Evolutionary conservation across 2,888 invertebrate species (phyloP).

Genomic region (Spodoptera exigua): DNA sequence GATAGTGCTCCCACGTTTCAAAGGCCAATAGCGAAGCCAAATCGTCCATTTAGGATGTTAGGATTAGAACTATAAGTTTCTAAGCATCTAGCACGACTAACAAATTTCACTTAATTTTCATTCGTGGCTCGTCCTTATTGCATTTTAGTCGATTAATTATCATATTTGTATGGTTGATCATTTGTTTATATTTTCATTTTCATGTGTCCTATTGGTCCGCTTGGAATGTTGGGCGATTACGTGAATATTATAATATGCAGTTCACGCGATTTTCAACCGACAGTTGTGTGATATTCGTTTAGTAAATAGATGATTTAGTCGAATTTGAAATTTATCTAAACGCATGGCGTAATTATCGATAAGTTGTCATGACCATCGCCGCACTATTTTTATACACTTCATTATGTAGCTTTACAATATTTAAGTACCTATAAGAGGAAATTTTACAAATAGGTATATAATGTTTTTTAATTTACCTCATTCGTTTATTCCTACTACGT

Average conservation of each 20-base stretch:
- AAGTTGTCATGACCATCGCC: slow-evolving; percentile 69
- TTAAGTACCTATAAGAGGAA: slow-evolving; percentile 63
- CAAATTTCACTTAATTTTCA: slow-evolving; percentile 50
- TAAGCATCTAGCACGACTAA: slow-evolving; percentile 53
- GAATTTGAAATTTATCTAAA: slow-evolving; percentile 73
- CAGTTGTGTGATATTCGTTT: slow-evolving; percentile 80
- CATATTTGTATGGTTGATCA: slow-evolving; percentile 45
- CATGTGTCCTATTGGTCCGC: slow-evolving; percentile 72
- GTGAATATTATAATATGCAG: slow-evolving; percentile 42
- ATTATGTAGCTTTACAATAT: slow-evolving; percentile 72
- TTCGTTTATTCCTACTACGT: slow-evolving; percentile 78
- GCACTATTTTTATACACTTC: slow-evolving; percentile 78
- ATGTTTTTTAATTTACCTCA: slow-evolving; percentile 77
- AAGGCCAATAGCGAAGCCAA: slow-evolving; percentile 77
- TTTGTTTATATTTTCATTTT: slow-evolving; percentile 52
- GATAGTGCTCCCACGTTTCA: slow-evolving; percentile 65
- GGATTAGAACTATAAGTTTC: slow-evolving; percentile 47
- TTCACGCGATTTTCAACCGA: slow-evolving; percentile 63
- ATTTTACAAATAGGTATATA: slow-evolving; percentile 70
- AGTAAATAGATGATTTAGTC: slow-evolving; percentile 75
- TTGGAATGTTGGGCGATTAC: slow-evolving; percentile 59
- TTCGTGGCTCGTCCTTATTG: slow-evolving; percentile 51
- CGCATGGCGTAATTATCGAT: slow-evolving; percentile 76
- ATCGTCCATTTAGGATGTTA: slow-evolving; percentile 66
- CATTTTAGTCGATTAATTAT: slow-evolving; percentile 55